Percentiles rank a stretch among this genome's conserved stretches.
phyloP scores from a whole-genome alignment of 2,113 vertebrate genomes.

The Apeltes quadracus region DNA sequence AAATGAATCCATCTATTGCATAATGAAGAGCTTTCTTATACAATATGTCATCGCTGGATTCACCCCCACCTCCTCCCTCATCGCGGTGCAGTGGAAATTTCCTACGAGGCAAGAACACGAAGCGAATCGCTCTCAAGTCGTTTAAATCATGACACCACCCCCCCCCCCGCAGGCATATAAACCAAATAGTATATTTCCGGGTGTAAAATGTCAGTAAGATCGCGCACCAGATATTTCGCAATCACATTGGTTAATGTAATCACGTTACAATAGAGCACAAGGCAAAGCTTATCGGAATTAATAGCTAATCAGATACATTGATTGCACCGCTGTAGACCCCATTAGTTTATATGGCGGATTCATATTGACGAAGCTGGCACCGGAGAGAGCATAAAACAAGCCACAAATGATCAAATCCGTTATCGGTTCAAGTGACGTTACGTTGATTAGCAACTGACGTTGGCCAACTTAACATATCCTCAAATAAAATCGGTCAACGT shows the following conservation, averaged over 20 bases:
- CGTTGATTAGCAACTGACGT: background rate
- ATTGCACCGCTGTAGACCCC: background rate
- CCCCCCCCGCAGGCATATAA: background rate
- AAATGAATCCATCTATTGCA: background rate
- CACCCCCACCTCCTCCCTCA: slow-evolving; percentile 6
- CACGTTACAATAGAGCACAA: background rate
- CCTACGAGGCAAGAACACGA: slow-evolving; percentile 26
- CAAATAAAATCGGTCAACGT: fast-evolving
- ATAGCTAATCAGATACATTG: too few relatives aligned
- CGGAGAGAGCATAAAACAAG: background rate
- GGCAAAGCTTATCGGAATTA: background rate
- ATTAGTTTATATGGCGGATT: background rate
- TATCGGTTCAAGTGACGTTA: background rate
- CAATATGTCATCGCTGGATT: slow-evolving; percentile 28
- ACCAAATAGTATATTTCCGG: background rate
- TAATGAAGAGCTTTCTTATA: slow-evolving; percentile 8
- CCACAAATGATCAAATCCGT: slow-evolving; percentile 8
- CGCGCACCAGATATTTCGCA: background rate
- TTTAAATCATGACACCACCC: background rate
- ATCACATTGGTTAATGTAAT: background rate
- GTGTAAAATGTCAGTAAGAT: background rate
- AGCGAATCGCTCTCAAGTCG: background rate
- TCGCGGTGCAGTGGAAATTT: slow-evolving; percentile 73
- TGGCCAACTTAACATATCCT: slow-evolving; percentile 4
- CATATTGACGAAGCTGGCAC: too few relatives aligned